Evolutionary conservation across 2,888 invertebrate species (phyloP).

Genomic region (Dendrolimus houi): DNA sequence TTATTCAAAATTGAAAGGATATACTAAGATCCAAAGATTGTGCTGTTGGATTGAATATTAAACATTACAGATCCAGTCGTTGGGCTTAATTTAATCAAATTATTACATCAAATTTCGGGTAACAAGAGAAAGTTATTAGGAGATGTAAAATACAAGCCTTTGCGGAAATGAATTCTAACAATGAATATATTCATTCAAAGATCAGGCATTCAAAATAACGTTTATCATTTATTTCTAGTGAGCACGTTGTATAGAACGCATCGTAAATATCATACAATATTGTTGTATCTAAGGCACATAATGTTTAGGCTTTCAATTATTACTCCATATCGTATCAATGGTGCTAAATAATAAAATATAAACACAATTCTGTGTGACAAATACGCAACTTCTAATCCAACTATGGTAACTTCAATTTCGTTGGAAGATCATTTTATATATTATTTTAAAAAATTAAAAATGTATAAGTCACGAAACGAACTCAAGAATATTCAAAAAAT

Average conservation of each 20-base stretch:
- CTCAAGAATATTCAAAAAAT: not conserved
- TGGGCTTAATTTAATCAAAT: not conserved
- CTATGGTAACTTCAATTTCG: conserved; percentile 10
- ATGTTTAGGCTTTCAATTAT: conserved; percentile 76
- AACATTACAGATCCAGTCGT: too few relatives aligned
- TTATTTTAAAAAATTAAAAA: not conserved
- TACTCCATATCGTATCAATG: conserved; percentile 72
- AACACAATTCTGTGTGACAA: conserved; percentile 31
- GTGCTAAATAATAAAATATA: conserved; percentile 49
- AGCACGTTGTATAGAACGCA: conserved; percentile 76
- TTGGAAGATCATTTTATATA: conserved; percentile 6
- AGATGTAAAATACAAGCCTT: conserved; percentile 47
- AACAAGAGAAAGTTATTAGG: conserved; percentile 29
- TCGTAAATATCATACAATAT: conserved; percentile 76
- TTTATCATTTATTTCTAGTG: conserved; percentile 71
- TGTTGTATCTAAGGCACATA: conserved; percentile 78
- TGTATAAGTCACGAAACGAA: not conserved
- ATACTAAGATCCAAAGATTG: conserved; percentile 1
- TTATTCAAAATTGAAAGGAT: conserved; percentile 9
- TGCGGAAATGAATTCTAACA: conserved; percentile 59
- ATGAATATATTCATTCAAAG: conserved; percentile 48
- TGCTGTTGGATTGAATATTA: not conserved
- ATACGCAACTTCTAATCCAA: conserved; percentile 24
- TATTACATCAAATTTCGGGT: conserved; percentile 1
- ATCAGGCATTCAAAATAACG: conserved; percentile 65